These are phyloP conservation scores for Coregonus ussuriensis DNA, from an alignment of 2,797 vertebrate genomes.

Conservation along the genomic window DNA sequence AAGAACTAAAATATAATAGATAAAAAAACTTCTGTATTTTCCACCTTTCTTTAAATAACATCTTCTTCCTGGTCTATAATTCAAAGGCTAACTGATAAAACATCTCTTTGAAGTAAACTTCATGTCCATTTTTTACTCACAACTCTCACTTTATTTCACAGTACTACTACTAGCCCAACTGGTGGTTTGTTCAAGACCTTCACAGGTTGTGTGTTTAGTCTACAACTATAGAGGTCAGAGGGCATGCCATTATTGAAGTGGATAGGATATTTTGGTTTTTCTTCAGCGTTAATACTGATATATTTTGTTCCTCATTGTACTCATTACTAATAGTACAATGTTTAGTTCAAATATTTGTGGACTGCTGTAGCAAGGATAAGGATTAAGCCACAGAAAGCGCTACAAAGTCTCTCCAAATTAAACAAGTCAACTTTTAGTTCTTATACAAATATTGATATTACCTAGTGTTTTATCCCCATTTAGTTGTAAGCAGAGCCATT, in stretches of 20 bases:
- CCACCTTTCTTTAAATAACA: not conserved
- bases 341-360: not conserved
- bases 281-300: not conserved
- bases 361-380: not conserved
- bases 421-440: conserved; percentile 15
- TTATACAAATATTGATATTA: conserved; percentile 4
- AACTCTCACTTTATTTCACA: not conserved
- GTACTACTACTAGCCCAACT: not conserved
- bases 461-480: conserved; percentile 20
- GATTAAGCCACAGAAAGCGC: not conserved
- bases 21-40: not conserved
- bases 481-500: conserved; percentile 25
- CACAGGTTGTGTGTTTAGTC: not conserved
- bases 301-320: not conserved
- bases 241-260: not conserved
- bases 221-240: not conserved
- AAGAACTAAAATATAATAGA: not conserved
- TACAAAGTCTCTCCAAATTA: not conserved
- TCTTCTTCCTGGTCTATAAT: not conserved
- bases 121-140: not conserved
- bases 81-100: not conserved
- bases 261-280: not conserved
- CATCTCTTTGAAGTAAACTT: not conserved
- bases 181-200: not conserved
- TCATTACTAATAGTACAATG: not conserved